Evolutionary conservation across 64 coral and sea anemone species (phyloP).

Genomic region (Pocillopora damicornis): DNA sequence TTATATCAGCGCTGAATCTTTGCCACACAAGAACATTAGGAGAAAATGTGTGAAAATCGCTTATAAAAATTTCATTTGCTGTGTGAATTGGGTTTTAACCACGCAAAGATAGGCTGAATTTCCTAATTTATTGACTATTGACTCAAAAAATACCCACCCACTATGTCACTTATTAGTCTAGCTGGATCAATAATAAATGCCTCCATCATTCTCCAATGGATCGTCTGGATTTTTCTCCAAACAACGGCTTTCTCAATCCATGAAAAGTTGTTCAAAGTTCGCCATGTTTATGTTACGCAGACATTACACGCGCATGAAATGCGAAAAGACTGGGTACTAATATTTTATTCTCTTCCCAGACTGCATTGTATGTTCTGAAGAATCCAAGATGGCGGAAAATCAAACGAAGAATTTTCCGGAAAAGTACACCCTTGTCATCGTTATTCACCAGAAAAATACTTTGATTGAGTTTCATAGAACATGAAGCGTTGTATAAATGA

Average conservation of each 20-base stretch:
- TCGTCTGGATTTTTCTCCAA: not conserved
- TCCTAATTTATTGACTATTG: not conserved
- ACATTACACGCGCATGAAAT: not conserved
- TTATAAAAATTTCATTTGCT: not conserved
- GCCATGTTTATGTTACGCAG: not conserved
- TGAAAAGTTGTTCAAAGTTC: conserved; percentile 15
- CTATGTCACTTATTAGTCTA: conserved; percentile 28
- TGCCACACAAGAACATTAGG: not conserved
- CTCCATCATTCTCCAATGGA: not conserved
- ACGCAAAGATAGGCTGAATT: not conserved
- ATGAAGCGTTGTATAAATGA: not conserved
- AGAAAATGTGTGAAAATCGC: not conserved
- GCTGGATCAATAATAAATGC: conserved; percentile 42
- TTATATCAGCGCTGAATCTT: not conserved
- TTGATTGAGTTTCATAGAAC: not conserved
- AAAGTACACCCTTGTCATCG: not conserved
- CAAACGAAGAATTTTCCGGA: not conserved
- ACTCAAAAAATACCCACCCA: conserved; percentile 4
- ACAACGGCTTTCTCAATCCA: not conserved
- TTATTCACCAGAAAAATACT: not conserved
- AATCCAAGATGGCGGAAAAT: conserved; percentile 27
- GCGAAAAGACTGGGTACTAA: conserved; percentile 13
- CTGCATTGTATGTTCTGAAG: not conserved
- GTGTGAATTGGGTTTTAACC: not conserved
- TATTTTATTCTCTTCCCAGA: conserved; percentile 16